These are phyloP conservation scores for Condylura cristata DNA, from an alignment of 2,113 vertebrate species.

Conservation along the genomic window DNA sequence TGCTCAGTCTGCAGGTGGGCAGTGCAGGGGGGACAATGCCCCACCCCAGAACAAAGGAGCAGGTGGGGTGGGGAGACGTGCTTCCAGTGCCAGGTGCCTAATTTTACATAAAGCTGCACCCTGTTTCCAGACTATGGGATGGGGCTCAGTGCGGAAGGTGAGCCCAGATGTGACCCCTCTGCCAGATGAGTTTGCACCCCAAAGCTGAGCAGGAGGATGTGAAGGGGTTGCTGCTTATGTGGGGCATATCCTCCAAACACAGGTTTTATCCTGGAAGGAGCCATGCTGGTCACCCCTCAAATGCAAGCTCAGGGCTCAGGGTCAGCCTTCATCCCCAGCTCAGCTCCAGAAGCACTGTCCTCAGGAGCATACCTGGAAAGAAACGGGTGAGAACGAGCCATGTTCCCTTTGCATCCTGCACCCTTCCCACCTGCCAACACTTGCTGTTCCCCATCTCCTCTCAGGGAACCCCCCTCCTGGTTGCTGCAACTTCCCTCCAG, in stretches of 20 bases:
- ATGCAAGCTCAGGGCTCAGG: background rate
- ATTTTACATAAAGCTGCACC: background rate
- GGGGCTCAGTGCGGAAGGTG: background rate
- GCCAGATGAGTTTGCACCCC: background rate
- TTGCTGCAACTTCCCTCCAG: constrained; percentile 9
- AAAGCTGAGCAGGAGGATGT: no score
- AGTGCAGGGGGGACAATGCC: background rate
- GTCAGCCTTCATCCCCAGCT: background rate
- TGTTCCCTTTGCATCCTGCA: background rate
- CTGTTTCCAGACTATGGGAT: background rate
- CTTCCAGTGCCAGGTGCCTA: background rate
- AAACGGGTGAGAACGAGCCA: background rate
- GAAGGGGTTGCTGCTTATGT: background rate
- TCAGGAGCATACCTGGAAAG: background rate
- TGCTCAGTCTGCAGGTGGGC: background rate
- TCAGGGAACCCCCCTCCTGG: constrained; percentile 58
- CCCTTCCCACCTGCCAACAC: background rate
- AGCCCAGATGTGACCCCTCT: background rate
- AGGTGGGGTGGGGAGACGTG: background rate
- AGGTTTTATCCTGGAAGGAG: background rate
- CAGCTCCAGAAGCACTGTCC: background rate
- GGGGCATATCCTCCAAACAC: background rate
- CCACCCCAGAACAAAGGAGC: background rate
- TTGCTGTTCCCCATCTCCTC: background rate
- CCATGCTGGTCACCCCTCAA: background rate